Evolutionary conservation across 64 coral and sea anemone species (phyloP).

Genomic region (Montipora sp.): DNA sequence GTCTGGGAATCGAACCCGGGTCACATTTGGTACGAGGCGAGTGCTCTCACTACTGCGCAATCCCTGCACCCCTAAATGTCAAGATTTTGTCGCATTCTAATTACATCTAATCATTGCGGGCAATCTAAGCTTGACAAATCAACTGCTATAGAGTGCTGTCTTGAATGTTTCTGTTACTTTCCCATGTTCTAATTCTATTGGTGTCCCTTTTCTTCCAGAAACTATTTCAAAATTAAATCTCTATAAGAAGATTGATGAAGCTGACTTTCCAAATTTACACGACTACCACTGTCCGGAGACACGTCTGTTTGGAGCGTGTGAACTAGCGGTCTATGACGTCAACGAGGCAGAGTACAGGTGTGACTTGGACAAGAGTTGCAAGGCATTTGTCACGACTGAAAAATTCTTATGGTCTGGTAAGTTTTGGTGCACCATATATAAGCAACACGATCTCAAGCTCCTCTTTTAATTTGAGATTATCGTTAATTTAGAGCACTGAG

Average conservation of each 20-base stretch:
- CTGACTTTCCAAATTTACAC: conserved; percentile 82
- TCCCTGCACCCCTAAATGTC: no score
- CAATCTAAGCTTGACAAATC: no score
- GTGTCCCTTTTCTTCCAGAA: not conserved
- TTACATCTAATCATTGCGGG: no score
- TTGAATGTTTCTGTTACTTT: not conserved
- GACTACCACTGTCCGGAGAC: conserved; percentile 79
- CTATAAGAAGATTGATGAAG: conserved; percentile 37
- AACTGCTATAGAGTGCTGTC: no score
- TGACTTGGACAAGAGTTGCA: conserved; percentile 62
- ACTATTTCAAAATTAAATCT: not conserved
- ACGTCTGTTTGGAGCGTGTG: conserved; percentile 58
- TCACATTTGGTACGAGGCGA: no score
- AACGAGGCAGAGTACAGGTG: conserved; percentile 83
- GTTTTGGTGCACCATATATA: not conserved
- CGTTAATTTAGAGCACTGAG: no score
- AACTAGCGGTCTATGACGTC: conserved; percentile 75
- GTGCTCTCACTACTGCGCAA: no score
- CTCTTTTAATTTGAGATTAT: no score
- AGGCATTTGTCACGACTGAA: conserved; percentile 75
- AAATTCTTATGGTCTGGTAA: conserved; percentile 73
- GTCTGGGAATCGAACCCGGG: no score
- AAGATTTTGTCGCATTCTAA: no score
- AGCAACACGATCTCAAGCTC: no score
- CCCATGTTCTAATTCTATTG: not conserved